A percentile compares a stretch with the other conserved stretches of the same genome.
Conservation (phyloP, 2,797 vertebrate genomes). For the Myotis pilosus region DNA sequence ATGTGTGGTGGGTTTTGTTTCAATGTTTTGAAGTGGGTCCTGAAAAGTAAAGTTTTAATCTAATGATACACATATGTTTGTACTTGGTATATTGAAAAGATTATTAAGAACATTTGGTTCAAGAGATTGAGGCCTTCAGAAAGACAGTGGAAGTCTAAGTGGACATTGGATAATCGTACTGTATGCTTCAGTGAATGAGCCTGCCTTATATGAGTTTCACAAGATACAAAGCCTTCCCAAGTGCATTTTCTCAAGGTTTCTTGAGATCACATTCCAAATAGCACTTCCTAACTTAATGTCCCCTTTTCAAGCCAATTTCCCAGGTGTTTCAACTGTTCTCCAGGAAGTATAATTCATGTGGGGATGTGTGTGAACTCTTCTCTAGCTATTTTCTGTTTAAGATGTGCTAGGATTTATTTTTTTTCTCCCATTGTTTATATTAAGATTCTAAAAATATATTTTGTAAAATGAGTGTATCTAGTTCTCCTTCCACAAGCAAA, state of each 20-base stretch:
- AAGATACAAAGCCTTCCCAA: constrained; percentile 3
- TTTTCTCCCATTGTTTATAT: background rate
- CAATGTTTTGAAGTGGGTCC: background rate
- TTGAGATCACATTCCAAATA: constrained; percentile 25
- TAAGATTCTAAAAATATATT: constrained; percentile 14
- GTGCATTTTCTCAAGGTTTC: constrained; percentile 23
- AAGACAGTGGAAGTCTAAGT: background rate
- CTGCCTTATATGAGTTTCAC: constrained; percentile 3
- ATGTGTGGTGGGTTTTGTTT: background rate
- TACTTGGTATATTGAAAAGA: constrained; percentile 27
- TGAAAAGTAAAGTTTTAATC: background rate
- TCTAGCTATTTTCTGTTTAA: background rate
- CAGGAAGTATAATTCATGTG: constrained; percentile 21
- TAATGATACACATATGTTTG: constrained; percentile 49
- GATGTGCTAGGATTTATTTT: background rate
- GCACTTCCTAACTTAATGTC: background rate
- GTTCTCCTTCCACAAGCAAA: constrained; percentile 4
- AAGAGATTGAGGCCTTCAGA: background rate
- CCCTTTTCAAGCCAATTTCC: constrained; percentile 30
- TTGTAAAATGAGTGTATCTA: background rate
- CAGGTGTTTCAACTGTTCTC: constrained; percentile 56
- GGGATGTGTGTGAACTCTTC: background rate
- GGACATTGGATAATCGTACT: background rate
- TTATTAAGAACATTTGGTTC: constrained; percentile 53
- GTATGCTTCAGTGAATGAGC: background rate